These are phyloP conservation scores for Hipposideros larvatus DNA, from an alignment of 2,797 vertebrate species.

Conservation along the genomic window DNA sequence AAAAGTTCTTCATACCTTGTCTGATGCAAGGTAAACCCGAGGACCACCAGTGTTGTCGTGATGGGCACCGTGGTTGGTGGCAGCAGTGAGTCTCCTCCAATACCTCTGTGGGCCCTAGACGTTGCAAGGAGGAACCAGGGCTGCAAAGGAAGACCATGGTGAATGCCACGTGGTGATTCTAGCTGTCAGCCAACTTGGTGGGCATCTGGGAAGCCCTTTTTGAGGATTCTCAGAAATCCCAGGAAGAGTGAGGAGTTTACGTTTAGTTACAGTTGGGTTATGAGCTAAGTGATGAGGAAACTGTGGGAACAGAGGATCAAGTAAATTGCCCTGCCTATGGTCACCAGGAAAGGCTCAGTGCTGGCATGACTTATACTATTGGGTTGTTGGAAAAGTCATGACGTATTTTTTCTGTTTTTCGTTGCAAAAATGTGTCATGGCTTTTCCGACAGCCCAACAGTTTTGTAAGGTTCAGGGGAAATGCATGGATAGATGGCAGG, in stretches of 20 bases:
- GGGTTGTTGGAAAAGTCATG: too few species aligned
- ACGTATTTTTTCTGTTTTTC: too few species aligned
- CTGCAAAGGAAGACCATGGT: background rate
- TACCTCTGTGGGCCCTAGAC: background rate
- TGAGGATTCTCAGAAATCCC: background rate
- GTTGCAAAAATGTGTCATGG: too few species aligned
- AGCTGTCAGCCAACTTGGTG: background rate
- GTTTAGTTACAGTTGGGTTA: background rate
- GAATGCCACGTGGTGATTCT: background rate
- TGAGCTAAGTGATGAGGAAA: background rate
- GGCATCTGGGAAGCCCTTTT: background rate
- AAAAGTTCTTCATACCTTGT: background rate
- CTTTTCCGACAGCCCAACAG: too few species aligned
- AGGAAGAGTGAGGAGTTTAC: background rate
- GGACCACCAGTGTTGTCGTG: background rate
- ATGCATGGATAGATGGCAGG: background rate
- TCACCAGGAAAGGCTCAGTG: background rate
- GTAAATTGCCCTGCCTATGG: too few species aligned
- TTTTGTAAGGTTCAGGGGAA: background rate
- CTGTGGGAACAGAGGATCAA: too few species aligned
- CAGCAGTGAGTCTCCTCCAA: background rate
- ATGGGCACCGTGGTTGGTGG: accelerated
- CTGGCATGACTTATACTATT: too few species aligned
- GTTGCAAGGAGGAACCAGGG: background rate
- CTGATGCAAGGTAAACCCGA: background rate